Evolutionary conservation across 2,797 vertebrate genomes (phyloP).

Genomic region (Amphiprion clarkii): DNA sequence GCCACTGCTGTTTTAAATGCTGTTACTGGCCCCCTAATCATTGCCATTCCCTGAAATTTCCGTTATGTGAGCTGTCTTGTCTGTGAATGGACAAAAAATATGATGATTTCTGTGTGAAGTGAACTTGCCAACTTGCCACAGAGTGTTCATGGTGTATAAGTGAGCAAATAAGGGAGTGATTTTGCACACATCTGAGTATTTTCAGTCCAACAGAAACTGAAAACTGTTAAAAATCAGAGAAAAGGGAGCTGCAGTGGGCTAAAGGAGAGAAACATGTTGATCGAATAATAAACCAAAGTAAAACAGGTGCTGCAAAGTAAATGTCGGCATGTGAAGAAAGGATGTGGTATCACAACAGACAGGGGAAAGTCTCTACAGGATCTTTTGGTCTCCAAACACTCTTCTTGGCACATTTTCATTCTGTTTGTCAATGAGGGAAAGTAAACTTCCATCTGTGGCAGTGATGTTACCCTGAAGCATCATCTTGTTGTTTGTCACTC

Average conservation of each 20-base stretch:
- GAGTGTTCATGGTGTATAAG: too few species aligned
- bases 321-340: background rate
- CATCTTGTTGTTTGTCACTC: too few species aligned
- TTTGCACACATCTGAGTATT: too few species aligned
- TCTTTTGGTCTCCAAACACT: background rate
- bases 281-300: slow-evolving; percentile 6
- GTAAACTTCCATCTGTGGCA: slow-evolving; percentile 6
- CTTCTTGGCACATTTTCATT: background rate
- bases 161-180: too few species aligned
- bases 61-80: too few species aligned
- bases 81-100: too few species aligned
- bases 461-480: background rate
- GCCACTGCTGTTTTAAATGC: too few species aligned
- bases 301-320: slow-evolving; percentile 7
- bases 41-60: too few species aligned
- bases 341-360: background rate
- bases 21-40: too few species aligned
- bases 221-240: background rate
- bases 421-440: background rate
- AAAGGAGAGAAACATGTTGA: background rate
- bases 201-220: too few species aligned
- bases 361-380: background rate
- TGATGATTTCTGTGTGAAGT: too few species aligned
- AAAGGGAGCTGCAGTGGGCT: background rate
- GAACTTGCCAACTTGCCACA: too few species aligned